Conservation (phyloP, 2,888 invertebrate species). For the Nomada fucata region DNA sequence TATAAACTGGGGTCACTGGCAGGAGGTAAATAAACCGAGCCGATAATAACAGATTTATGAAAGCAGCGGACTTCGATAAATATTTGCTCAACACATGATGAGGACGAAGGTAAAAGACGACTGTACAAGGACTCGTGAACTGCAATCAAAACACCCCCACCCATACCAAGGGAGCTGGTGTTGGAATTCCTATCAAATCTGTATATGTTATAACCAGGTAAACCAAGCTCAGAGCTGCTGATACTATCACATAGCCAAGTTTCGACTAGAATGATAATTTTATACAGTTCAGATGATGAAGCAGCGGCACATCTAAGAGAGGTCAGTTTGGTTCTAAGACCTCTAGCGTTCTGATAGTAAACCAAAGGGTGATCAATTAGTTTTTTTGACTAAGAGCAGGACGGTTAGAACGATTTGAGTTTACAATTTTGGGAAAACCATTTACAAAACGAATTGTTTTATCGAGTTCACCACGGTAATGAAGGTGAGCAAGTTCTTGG, state of each 20-base stretch:
- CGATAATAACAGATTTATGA: conserved; percentile 1
- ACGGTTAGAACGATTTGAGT: not conserved
- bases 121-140: not conserved
- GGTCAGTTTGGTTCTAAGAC: conserved; percentile 12
- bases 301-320: not conserved
- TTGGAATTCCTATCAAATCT: not conserved
- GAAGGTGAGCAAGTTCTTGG: conserved; percentile 8
- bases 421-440: conserved; percentile 6
- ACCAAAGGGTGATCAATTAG: conserved; percentile 3
- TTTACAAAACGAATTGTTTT: conserved; percentile 17
- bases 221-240: not conserved
- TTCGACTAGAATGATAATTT: conserved; percentile 9
- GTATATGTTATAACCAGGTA: not conserved
- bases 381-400: conserved; percentile 12
- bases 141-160: conserved; percentile 13
- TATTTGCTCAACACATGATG: conserved; percentile 1
- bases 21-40: conserved; percentile 23
- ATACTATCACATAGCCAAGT: conserved; percentile 20
- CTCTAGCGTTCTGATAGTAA: conserved; percentile 23
- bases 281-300: not conserved
- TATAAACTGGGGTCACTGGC: not conserved
- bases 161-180: too few species aligned
- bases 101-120: not conserved
- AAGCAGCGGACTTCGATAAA: conserved; percentile 6
- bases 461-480: not conserved